Percentiles rank a stretch among this genome's conserved stretches.
phyloP scores from a whole-genome alignment of 2,797 vertebrate species.

The Labeo calbasu region DNA sequence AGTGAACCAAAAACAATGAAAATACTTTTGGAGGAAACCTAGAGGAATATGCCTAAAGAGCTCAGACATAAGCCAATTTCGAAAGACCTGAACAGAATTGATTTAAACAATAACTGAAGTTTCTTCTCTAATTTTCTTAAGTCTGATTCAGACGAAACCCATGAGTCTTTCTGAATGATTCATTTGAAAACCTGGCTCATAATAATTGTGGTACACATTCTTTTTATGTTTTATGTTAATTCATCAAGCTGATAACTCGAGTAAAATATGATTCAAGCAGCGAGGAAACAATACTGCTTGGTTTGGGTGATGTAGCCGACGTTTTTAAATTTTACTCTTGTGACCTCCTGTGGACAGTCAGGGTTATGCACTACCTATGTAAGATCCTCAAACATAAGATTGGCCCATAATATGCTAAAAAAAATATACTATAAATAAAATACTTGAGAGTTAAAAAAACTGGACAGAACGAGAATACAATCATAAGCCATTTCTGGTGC shows the following conservation, averaged over 20 bases:
- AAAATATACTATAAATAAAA: background rate
- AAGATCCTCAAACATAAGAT: background rate
- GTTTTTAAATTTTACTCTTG: background rate
- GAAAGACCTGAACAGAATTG: background rate
- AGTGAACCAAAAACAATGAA: background rate
- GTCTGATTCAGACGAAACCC: background rate
- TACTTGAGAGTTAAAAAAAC: background rate
- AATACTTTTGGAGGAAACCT: background rate
- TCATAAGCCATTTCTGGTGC: background rate
- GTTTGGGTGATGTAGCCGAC: background rate
- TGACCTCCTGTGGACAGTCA: conserved; percentile 24
- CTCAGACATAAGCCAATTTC: background rate
- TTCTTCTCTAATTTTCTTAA: background rate
- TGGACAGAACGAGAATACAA: background rate
- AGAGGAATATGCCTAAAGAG: background rate
- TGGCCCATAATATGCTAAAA: background rate
- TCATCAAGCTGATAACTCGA: background rate
- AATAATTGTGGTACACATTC: background rate
- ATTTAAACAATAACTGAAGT: background rate
- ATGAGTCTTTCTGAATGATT: background rate
- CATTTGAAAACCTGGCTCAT: background rate
- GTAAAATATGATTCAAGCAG: background rate
- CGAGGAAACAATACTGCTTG: background rate
- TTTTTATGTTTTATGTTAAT: background rate
- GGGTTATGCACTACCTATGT: background rate